Evolutionary conservation across 2,888 invertebrate genomes (phyloP).

Genomic region (Agrotis segetum): DNA sequence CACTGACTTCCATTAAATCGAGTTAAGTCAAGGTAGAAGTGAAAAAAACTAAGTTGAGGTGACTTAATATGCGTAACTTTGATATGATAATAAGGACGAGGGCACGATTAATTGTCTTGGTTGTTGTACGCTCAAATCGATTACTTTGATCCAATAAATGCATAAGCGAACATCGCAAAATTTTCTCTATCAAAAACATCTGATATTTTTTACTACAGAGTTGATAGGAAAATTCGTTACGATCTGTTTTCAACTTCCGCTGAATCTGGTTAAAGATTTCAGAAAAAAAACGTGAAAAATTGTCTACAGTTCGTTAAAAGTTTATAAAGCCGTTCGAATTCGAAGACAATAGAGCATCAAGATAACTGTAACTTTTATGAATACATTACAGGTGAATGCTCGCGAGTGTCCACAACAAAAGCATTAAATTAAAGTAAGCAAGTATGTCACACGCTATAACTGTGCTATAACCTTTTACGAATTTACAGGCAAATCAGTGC

Average conservation of each 20-base stretch:
- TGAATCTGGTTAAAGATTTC: not conserved
- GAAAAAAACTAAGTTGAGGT: constrained; percentile 42
- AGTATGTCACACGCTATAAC: no score
- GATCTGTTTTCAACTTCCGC: not conserved
- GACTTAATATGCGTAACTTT: constrained; percentile 41
- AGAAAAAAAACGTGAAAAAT: not conserved
- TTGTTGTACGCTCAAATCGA: not conserved
- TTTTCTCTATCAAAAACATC: not conserved
- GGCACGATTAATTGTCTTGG: constrained; percentile 5
- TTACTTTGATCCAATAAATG: not conserved
- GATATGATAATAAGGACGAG: constrained; percentile 3
- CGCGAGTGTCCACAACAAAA: constrained; percentile 7
- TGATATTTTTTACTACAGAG: not conserved
- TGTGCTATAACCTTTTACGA: no score
- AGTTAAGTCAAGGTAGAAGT: constrained; percentile 59
- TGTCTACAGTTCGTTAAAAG: not conserved
- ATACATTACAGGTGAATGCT: no score
- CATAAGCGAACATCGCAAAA: not conserved
- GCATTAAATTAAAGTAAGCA: constrained; percentile 7
- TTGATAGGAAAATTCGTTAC: not conserved
- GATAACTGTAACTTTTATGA: no score
- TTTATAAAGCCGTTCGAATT: no score
- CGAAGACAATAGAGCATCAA: no score
- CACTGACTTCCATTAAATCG: constrained; percentile 55
- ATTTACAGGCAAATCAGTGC: no score